Base-by-base conservation (phyloP, 2,888 invertebrate species). In the Chaetogeoica ovagalla region DNA sequence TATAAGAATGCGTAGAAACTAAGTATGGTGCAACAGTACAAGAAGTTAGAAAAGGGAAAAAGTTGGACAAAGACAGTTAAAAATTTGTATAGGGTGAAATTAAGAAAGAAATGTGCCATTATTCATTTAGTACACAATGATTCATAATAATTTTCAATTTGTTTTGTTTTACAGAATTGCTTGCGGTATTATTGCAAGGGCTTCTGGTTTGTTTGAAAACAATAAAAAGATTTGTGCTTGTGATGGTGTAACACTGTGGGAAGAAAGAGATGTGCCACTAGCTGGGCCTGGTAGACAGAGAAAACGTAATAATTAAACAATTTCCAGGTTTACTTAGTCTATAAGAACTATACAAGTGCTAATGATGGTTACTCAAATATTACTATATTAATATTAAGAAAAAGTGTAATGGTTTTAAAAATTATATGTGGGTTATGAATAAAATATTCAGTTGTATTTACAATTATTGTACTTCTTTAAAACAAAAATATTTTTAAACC, bases 181-280 rank as follows among this genome's bases (percentile, higher is more conserved):
- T 0, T 96, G 95, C 86, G 96, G 96, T 0, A 91, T 96, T 15
- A 94, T 96, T 83, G 96, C 96, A 0, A 89, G 96, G 55, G 94
- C 96, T 0, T 93, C 96, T 0, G 95, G 95, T 0, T 87, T 96
- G 13, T 92, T 94, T 85, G 90, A 95, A 86, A 96, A 96, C 86
- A 90, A 92, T 1, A 96, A 96, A 85, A 90, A 91, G 17, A 92
- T 96, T 76, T 96, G 96, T 87, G 93, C 93, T 1, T 96, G 96
- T 87, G 95, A 95, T 88, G 96, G 96, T 0, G 90, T 94, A 0
- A 91, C 93, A 0, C 89, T 96, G 15, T 96, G 96, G 96, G 94
- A 96, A 85, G 96, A 96, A 86, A 87, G 90, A 68, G 89, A 91
- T 82, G 87, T 88, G 69, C 90, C 91, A 0, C 84, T 89, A 23